Evolutionary conservation across 2,888 invertebrate genomes (phyloP), one percentile per base, ranked within the genome.

Genomic region (Hirtodrosophila cameraria): DNA sequence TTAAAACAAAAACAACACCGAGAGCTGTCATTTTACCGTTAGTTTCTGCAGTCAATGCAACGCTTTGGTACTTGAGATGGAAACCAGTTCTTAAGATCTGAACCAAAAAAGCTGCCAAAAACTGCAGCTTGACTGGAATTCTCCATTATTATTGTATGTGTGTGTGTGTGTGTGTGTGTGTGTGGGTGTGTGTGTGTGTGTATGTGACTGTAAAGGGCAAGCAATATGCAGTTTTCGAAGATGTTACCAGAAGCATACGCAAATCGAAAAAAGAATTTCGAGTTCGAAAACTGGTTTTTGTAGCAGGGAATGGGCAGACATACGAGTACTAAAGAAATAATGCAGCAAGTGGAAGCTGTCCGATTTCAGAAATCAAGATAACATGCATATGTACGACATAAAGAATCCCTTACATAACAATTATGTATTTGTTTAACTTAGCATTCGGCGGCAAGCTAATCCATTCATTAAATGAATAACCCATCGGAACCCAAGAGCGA

Each of bases 121-220:
- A 74, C 16, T 74, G 74, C 67, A 68, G 38, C 60, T 35, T 23
- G 59, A 48, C 43, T 60, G 62, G 61, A 68, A 68, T 60, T 68
- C 70, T 61, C 48, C 46, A 33, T 42, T 41, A 59, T 33, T 13
- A 38, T 30, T 11, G n/a, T 12, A 23, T 28, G 43, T n/a, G 11
- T 18, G 25, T 27, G 38, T 3, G 23, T 28, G 15, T 13, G 11
- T 11, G 48, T 6, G 20, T 39, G 38, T 5, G 7, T 5, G 9
- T 31, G 13, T n/a, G 11, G 27, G 30, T 20, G 4, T 11, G 2
- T 30, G 13, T 23, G 7, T 16, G n/a, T 33, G 45, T n/a, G 11
- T 27, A 9, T 15, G 43, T 38, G 23, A 25, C n/a, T 42, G 41
- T 23, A 46, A 68, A 74, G 68, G 75, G 68, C 69, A 48, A 67